These are phyloP conservation scores for Aldabrachelys gigantea DNA, from an alignment of 2,113 vertebrate species.

Conservation along the genomic window DNA sequence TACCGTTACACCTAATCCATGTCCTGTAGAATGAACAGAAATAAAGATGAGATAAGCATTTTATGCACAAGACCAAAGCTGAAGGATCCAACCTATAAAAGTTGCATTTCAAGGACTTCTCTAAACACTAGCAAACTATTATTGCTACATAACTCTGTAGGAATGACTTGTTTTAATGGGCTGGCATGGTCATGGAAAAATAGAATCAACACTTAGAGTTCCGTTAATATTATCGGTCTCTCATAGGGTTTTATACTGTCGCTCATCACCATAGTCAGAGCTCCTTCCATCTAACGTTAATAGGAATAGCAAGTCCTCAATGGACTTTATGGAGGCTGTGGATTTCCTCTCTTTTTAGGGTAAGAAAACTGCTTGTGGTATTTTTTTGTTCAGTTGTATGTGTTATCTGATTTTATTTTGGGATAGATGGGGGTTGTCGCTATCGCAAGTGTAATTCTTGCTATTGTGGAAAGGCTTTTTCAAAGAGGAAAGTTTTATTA, in stretches of 20 bases:
- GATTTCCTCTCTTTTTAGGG: not conserved
- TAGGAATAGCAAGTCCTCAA: not conserved
- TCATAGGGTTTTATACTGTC: not conserved
- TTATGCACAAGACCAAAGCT: not conserved
- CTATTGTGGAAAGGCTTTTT: not conserved
- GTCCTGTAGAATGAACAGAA: not conserved
- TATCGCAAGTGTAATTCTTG: not conserved
- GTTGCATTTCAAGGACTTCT: not conserved
- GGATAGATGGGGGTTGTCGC: not conserved
- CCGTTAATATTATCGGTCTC: not conserved
- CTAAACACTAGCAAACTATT: not conserved
- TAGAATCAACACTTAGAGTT: not conserved
- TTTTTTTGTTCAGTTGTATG: not conserved
- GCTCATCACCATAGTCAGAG: not conserved
- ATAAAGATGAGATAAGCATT: not conserved
- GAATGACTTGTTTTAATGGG: not conserved
- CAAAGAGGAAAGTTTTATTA: not conserved
- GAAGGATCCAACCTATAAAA: not conserved
- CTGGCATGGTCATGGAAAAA: not conserved
- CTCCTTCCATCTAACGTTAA: not conserved
- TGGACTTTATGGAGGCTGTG: not conserved
- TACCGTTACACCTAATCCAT: not conserved
- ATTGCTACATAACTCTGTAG: too few species aligned
- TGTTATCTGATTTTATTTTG: accelerated
- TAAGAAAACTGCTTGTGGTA: not conserved